Percentiles rank a stretch among this genome's conserved stretches.
These are phyloP conservation scores for Drosophila mimica DNA, from an alignment of 2,888 invertebrate genomes.

Conservation along the genomic window DNA sequence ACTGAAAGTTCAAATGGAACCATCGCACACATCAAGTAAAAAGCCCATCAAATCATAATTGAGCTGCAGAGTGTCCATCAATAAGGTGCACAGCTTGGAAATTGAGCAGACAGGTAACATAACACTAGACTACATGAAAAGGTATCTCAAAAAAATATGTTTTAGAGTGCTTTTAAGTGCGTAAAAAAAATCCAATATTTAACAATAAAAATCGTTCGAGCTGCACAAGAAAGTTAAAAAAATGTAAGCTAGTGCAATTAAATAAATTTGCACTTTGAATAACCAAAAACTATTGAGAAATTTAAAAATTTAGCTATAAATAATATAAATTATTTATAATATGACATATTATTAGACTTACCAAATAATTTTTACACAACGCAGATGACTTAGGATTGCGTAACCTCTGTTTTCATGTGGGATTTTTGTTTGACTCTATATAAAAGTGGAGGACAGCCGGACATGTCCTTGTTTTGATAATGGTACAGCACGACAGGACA, in stretches of 20 bases:
- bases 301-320: not conserved
- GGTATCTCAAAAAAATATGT: fast-evolving
- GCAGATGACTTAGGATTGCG: too few relatives aligned
- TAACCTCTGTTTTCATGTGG: not conserved
- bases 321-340: not conserved
- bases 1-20: constrained; percentile 42
- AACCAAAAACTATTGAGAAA: not conserved
- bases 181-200: not conserved
- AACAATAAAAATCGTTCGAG: not conserved
- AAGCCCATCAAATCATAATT: constrained; percentile 60
- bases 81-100: constrained; percentile 24
- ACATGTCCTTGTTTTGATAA: not conserved
- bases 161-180: too few relatives aligned
- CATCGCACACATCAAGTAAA: constrained; percentile 18
- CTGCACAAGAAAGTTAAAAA: fast-evolving
- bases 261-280: not conserved
- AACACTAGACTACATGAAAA: not conserved
- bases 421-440: not conserved
- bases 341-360: not conserved
- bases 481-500: not conserved
- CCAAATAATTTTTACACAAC: not conserved
- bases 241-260: not conserved
- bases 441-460: not conserved
- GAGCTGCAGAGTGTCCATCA: constrained; percentile 52
- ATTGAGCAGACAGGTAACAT: constrained; percentile 30